phyloP scores from a whole-genome alignment of 2,797 vertebrate species.

The Holocentrus rufus region DNA sequence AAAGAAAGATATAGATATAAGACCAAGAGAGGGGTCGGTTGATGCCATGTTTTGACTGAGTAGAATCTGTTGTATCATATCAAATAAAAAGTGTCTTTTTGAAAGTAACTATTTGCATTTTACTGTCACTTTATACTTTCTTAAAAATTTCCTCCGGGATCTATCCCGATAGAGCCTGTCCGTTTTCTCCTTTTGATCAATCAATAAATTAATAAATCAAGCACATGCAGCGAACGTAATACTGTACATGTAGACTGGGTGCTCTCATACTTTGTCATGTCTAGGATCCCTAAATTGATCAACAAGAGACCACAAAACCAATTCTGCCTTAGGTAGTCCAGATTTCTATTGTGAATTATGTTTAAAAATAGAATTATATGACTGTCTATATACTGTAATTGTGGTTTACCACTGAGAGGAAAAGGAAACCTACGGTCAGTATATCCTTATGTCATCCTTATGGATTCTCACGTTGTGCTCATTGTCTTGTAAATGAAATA shows the following conservation, averaged over 20 bases:
- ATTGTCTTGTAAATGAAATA: not conserved
- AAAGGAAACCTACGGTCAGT: not conserved
- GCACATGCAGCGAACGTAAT: not conserved
- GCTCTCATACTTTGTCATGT: too few relatives aligned
- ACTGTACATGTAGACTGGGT: not conserved
- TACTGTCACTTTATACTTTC: too few relatives aligned
- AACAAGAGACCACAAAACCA: too few relatives aligned
- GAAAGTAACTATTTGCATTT: slow-evolving; percentile 38
- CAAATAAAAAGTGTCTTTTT: slow-evolving; percentile 82
- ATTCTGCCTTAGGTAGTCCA: not conserved
- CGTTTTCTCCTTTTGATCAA: not conserved
- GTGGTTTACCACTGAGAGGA: too few relatives aligned
- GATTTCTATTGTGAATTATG: not conserved
- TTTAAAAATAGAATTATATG: not conserved
- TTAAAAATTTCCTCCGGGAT: not conserved
- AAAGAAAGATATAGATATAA: slow-evolving; percentile 42
- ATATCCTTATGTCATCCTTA: not conserved
- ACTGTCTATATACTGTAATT: too few relatives aligned
- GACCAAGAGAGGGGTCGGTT: slow-evolving; percentile 55
- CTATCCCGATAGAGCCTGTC: not conserved
- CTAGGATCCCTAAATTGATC: too few relatives aligned
- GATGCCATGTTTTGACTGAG: slow-evolving; percentile 71
- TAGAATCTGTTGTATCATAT: slow-evolving; percentile 83
- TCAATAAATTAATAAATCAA: not conserved
- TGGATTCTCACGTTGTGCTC: not conserved